Percentiles rank a stretch among this genome's conserved stretches.
Evolutionary conservation across 1,140 invertebrate genomes (phyloP).

Genomic region (Mamestra configurata): DNA sequence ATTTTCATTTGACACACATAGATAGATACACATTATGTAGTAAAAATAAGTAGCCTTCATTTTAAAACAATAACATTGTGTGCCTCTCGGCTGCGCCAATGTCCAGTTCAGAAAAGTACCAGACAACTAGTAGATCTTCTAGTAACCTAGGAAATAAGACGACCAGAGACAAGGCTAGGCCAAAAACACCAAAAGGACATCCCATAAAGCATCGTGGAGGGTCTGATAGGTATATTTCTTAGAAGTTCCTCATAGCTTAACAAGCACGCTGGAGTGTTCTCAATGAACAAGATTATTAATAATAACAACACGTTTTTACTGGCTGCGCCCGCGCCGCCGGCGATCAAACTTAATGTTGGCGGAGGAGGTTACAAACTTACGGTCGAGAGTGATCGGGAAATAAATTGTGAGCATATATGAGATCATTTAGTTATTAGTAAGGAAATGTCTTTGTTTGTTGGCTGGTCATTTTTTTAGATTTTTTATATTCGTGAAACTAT

Average conservation of each 20-base stretch:
- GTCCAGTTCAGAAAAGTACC: too few relatives aligned
- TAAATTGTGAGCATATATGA: conserved; percentile 10
- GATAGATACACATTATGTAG: too few relatives aligned
- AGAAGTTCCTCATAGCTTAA: conserved; percentile 31
- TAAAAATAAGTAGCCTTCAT: too few relatives aligned
- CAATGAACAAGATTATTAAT: conserved; percentile 79
- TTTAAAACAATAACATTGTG: too few relatives aligned
- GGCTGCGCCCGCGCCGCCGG: conserved; percentile 69
- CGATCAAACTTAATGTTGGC: conserved; percentile 59
- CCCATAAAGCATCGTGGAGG: conserved; percentile 22
- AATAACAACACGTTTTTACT: conserved; percentile 82
- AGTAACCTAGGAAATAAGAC: not conserved
- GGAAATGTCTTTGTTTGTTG: not conserved
- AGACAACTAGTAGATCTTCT: not conserved
- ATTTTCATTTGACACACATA: too few relatives aligned
- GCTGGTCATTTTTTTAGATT: not conserved
- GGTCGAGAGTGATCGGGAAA: conserved; percentile 42
- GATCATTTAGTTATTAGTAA: not conserved
- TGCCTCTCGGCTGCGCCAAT: too few relatives aligned
- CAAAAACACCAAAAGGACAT: not conserved
- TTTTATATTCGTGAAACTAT: too few relatives aligned
- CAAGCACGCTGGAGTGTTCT: conserved; percentile 42
- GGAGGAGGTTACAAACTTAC: conserved; percentile 57
- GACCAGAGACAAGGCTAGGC: not conserved
- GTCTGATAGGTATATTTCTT: conserved; percentile 24